Base-by-base conservation (phyloP, 2,113 vertebrate genomes). In the Centrocercus urophasianus region DNA sequence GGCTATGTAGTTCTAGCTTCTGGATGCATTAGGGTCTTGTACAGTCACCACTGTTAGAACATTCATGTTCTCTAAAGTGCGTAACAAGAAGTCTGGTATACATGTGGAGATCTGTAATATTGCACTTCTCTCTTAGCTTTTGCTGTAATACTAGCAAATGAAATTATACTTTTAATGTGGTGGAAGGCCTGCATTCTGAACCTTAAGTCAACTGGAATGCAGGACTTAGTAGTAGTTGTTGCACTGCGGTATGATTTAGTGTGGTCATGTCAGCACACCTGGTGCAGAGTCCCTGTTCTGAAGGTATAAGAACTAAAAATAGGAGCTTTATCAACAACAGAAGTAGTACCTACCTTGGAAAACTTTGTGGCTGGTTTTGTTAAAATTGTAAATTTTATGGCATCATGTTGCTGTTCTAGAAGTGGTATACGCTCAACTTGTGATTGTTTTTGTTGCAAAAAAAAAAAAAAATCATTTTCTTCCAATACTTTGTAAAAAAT, bases 401-500 rank as follows among this genome's bases (percentile, higher is more conserved):
- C 14, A 19, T 91, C 70, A 18, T 42, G 36, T 72, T 54, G 13
- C 83, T 93, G 75, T 78, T 83, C 60, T 72, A 59, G 72, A 71
- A 83, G 42, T 54, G 87, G 11, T 82, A 83, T 76, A 11, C 34
- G 65, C 30, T 76, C 27, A 91, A 80, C 24, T 84, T 67, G 27
- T 24, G 43, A 5, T 63, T 10, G 9, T 42, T 72, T 78, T 82
- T 79, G 86, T 74, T 89, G 73, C 12, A 91, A 48, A 88, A 77
- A 73, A 87, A 34, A 34, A 42, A 47, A 57, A 42, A 24, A 42
- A 88, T 69, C 30, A 25, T 70, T 52, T 48, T 81, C 10, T 87
- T 86, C 30, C 48, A 34, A 69, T 72, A 74, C 88, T 96, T 85
- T 76, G 65, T 72, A 63, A 56, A 72, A 89, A 89, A 83, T 61